These are phyloP conservation scores for Rhegmatorhina hoffmannsi DNA, from an alignment of 2,113 vertebrate genomes.

Conservation along the genomic window DNA sequence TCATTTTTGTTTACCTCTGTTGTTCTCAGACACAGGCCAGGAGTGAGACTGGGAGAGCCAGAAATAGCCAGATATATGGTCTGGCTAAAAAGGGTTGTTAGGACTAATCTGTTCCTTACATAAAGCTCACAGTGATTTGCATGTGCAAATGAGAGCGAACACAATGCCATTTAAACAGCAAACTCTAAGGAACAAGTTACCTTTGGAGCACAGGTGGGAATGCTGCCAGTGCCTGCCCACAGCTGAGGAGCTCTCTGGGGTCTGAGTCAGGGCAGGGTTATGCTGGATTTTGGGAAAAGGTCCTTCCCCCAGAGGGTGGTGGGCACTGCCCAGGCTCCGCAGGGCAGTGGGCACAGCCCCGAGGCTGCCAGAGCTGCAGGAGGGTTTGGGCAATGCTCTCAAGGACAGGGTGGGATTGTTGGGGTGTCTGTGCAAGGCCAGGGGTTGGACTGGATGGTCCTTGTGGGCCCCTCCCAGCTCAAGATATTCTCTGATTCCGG, in stretches of 20 bases:
- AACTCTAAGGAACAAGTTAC: not conserved
- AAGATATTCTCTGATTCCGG: too few relatives aligned
- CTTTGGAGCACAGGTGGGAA: not conserved
- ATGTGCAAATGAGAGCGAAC: too few relatives aligned
- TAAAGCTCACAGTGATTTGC: not conserved
- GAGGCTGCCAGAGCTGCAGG: not conserved
- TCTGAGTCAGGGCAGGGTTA: not conserved
- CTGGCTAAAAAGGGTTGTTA: not conserved
- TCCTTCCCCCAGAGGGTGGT: not conserved
- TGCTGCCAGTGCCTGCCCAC: rapidly evolving
- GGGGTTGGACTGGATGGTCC: not conserved
- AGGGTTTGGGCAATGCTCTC: not conserved
- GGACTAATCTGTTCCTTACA: not conserved
- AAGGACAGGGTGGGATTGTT: not conserved
- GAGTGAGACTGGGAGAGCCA: not conserved
- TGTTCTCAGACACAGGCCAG: not conserved
- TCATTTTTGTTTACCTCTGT: not conserved
- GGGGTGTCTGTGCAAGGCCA: not conserved
- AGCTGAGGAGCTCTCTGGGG: not conserved
- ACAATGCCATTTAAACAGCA: not conserved
- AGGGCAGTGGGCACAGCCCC: not conserved
- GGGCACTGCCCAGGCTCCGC: not conserved
- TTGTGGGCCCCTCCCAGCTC: not conserved
- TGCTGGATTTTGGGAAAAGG: not conserved
- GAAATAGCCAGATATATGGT: not conserved